These are phyloP conservation scores for Oreonectes daqikongensis DNA, from an alignment of 2,797 vertebrate species.

Conservation along the genomic window DNA sequence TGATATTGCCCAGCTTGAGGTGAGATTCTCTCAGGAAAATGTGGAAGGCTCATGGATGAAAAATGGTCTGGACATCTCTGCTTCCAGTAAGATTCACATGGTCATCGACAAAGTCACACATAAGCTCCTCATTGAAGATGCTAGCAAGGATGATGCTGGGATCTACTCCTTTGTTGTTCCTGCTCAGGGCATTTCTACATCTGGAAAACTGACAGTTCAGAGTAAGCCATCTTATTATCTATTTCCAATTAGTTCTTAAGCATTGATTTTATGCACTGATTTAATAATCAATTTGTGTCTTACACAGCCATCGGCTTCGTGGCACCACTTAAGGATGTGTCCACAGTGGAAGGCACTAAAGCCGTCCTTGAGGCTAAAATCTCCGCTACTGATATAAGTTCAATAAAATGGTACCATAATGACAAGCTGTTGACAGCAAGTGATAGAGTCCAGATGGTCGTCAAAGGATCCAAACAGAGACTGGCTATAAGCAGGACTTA, in stretches of 20 bases:
- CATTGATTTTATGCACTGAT: not conserved
- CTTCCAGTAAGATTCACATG: conserved; percentile 89
- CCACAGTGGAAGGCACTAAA: conserved; percentile 90
- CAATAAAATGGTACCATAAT: conserved; percentile 93
- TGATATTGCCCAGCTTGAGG: conserved; percentile 96
- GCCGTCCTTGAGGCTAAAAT: conserved; percentile 95
- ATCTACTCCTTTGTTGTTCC: conserved; percentile 90
- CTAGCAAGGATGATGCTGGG: conserved; percentile 86
- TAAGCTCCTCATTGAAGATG: conserved; percentile 93
- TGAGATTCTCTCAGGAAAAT: conserved; percentile 93
- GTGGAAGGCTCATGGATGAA: conserved; percentile 96
- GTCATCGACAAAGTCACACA: conserved; percentile 93
- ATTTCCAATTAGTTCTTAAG: not conserved
- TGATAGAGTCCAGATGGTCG: conserved; percentile 88
- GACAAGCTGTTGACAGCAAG: conserved; percentile 83
- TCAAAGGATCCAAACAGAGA: conserved; percentile 93
- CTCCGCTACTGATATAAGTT: conserved; percentile 89
- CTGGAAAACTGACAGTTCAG: conserved; percentile 84
- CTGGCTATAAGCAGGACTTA: conserved; percentile 86
- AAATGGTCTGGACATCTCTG: conserved; percentile 83
- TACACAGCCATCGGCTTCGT: conserved; percentile 87
- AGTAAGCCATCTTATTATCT: conserved; percentile 76
- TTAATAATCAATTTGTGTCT: conserved; percentile 23
- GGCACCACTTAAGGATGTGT: conserved; percentile 87
- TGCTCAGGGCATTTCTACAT: conserved; percentile 86